Percentiles rank a stretch among this genome's conserved stretches.
phyloP scores from a whole-genome alignment of 2,888 invertebrate species.

The Ectemnius lituratus region DNA sequence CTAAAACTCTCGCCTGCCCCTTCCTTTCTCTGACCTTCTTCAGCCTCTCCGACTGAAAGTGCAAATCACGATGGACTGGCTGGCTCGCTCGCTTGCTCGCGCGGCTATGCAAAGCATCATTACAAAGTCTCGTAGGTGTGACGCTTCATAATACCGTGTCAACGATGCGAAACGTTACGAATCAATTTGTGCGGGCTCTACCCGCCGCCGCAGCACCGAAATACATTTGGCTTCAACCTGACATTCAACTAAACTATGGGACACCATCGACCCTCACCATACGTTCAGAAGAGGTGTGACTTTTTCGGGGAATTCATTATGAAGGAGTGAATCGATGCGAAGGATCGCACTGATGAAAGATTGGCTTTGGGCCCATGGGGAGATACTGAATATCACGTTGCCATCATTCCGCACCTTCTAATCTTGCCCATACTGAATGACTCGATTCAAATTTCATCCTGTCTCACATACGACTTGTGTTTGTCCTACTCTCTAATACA shows the following conservation, averaged over 20 bases:
- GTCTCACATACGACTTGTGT: no score
- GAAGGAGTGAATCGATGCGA: constrained; percentile 1
- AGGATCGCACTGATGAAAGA: background rate
- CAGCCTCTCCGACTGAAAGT: constrained; percentile 25
- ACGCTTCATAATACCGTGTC: constrained; percentile 45
- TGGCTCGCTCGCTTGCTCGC: constrained; percentile 3
- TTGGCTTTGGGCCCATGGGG: background rate
- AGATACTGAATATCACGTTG: constrained; percentile 39
- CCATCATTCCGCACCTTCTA: constrained; percentile 12
- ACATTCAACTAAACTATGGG: constrained; percentile 14
- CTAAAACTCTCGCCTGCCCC: constrained; percentile 12
- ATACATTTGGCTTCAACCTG: constrained; percentile 14
- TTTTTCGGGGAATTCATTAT: constrained; percentile 26
- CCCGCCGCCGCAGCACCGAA: constrained; percentile 18
- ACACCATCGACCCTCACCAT: background rate
- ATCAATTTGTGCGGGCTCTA: constrained; percentile 47
- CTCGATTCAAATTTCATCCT: no score
- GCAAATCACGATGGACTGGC: constrained; percentile 37
- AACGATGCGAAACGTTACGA: constrained; percentile 53
- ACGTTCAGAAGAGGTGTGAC: constrained; percentile 20
- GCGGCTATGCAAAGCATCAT: constrained; percentile 15
- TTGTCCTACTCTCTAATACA: no score
- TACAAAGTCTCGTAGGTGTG: constrained; percentile 44
- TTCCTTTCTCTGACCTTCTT: background rate
- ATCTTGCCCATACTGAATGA: no score